Evolutionary conservation across 2,113 vertebrate species (phyloP).

Genomic region (Macrotis lagotis): DNA sequence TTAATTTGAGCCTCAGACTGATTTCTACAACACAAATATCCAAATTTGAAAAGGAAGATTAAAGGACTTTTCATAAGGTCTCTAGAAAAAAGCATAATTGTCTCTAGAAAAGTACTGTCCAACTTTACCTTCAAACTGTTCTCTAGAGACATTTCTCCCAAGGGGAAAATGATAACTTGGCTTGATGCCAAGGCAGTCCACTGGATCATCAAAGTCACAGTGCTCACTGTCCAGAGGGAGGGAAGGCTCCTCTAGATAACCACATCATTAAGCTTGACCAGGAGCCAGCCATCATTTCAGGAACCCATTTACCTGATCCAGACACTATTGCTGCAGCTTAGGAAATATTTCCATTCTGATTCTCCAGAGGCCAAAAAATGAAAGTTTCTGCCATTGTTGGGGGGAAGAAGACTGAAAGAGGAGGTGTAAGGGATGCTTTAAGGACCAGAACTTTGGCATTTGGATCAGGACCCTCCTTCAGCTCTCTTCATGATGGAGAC

Average conservation of each 20-base stretch:
- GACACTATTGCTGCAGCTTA: neutral
- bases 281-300: neutral
- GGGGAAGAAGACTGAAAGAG: neutral
- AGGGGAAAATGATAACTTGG: neutral
- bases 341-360: neutral
- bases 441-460: neutral
- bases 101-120: neutral
- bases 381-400: neutral
- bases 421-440: neutral
- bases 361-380: neutral
- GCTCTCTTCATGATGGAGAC: neutral
- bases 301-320: neutral
- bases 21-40: neutral
- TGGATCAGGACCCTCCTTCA: neutral
- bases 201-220: neutral
- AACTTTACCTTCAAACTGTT: neutral
- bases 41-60: neutral
- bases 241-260: neutral
- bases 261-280: neutral
- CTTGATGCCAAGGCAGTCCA: neutral
- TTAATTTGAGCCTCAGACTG: neutral
- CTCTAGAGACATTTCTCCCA: neutral
- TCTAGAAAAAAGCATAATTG: no score
- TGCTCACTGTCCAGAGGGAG: neutral
- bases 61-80: neutral